Conservation (phyloP, 1,140 invertebrate species). For the Papilio xuthus region DNA sequence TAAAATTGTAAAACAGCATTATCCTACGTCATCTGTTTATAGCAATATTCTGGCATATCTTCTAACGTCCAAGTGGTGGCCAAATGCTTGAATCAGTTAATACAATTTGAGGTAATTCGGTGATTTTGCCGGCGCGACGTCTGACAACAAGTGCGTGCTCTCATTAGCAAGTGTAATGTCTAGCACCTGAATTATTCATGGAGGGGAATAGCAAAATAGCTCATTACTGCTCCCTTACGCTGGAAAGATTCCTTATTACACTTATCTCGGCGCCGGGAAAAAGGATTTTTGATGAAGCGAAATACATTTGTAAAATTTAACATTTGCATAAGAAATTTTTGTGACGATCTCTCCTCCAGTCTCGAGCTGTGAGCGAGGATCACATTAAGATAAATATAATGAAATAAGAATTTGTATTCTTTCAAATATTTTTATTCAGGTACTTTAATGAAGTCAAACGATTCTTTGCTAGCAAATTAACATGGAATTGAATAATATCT, state of each 20-base stretch:
- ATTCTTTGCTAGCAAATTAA: neutral
- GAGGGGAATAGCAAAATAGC: slow-evolving; percentile 38
- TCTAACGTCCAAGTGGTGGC: neutral
- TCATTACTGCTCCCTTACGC: slow-evolving; percentile 32
- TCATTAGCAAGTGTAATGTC: slow-evolving; percentile 35
- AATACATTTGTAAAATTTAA: slow-evolving; percentile 37
- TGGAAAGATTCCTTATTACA: slow-evolving; percentile 30
- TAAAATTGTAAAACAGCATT: neutral
- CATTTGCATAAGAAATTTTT: slow-evolving; percentile 36
- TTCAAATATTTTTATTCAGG: neutral
- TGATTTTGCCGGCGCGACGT: neutral
- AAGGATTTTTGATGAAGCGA: slow-evolving; percentile 37
- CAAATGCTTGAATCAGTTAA: slow-evolving; percentile 27
- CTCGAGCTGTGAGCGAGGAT: neutral
- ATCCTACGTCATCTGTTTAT: neutral
- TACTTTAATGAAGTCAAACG: neutral
- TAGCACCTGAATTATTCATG: slow-evolving; percentile 37
- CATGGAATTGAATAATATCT: neutral
- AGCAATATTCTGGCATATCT: neutral
- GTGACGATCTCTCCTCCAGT: neutral
- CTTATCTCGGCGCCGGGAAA: slow-evolving; percentile 15
- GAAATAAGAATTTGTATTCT: slow-evolving; percentile 8
- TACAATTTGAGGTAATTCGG: slow-evolving; percentile 12
- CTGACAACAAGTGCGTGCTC: slow-evolving; percentile 33
- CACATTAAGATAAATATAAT: slow-evolving; percentile 3